phyloP scores from a whole-genome alignment of 2,888 invertebrate genomes.

The Cheilosia impressa region DNA sequence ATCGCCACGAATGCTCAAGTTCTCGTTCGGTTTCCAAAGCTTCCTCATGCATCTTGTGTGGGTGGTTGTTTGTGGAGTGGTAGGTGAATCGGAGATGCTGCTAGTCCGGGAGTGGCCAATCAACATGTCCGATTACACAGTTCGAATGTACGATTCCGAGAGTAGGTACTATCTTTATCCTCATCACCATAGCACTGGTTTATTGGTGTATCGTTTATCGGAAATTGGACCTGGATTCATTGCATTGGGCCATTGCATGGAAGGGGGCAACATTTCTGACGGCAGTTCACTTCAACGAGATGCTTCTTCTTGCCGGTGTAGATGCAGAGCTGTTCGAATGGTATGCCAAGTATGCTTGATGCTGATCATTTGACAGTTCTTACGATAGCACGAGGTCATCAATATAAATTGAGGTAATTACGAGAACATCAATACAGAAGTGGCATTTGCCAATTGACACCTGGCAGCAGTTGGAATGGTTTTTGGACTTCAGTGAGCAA shows the following conservation, averaged over 20 bases:
- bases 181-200: slow-evolving; percentile 25
- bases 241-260: slow-evolving; percentile 33
- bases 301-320: not conserved
- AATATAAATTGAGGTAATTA: slow-evolving; percentile 50
- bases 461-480: not conserved
- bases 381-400: slow-evolving; percentile 32
- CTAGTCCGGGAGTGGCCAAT: slow-evolving; percentile 22
- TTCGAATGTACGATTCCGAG: slow-evolving; percentile 8
- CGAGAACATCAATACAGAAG: slow-evolving; percentile 24
- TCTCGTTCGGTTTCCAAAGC: not conserved
- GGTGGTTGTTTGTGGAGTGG: not conserved
- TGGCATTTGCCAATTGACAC: slow-evolving; percentile 43
- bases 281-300: not conserved
- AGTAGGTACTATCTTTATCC: not conserved
- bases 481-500: not conserved
- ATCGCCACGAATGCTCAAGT: slow-evolving; percentile 3
- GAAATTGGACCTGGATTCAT: slow-evolving; percentile 53
- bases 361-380: slow-evolving; percentile 38
- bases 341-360: slow-evolving; percentile 20
- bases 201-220: slow-evolving; percentile 49
- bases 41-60: not conserved
- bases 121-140: slow-evolving; percentile 42
- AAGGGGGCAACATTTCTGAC: not conserved
- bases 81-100: not conserved
- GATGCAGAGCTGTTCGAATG: not conserved